Conservation (phyloP, 1,140 invertebrate species). For the Hypsibius dujardini region DNA sequence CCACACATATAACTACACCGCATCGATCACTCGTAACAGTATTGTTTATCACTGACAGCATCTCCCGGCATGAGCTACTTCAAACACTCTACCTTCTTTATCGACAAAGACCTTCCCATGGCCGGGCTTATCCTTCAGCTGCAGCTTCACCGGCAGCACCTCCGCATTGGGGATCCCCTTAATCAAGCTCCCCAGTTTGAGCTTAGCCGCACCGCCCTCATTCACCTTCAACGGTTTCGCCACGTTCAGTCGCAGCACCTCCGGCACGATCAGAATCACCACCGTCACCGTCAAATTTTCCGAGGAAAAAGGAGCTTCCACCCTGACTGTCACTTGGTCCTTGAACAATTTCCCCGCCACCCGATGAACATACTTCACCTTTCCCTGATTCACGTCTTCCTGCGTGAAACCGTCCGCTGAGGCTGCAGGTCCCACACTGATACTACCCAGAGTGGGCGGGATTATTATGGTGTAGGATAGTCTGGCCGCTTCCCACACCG, state of each 20-base stretch:
- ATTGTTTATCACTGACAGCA: too few relatives aligned
- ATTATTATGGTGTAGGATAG: neutral
- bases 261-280: neutral
- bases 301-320: neutral
- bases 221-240: neutral
- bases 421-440: neutral
- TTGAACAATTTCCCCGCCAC: neutral
- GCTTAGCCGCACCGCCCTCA: neutral
- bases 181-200: neutral
- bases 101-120: constrained; percentile 13
- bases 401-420: neutral
- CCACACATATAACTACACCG: too few relatives aligned
- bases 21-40: too few relatives aligned
- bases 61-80: neutral
- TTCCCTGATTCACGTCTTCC: constrained; percentile 2
- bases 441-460: neutral
- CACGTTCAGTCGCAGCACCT: neutral
- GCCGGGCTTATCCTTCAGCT: constrained; percentile 2
- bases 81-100: constrained; percentile 1
- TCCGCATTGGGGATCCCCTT: constrained; percentile 13
- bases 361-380: neutral
- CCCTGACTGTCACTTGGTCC: neutral
- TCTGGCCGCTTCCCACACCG: neutral
- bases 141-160: neutral
- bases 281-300: neutral